These are phyloP conservation scores for Mythimna albipuncta DNA, from an alignment of 2,888 invertebrate species.

Conservation along the genomic window DNA sequence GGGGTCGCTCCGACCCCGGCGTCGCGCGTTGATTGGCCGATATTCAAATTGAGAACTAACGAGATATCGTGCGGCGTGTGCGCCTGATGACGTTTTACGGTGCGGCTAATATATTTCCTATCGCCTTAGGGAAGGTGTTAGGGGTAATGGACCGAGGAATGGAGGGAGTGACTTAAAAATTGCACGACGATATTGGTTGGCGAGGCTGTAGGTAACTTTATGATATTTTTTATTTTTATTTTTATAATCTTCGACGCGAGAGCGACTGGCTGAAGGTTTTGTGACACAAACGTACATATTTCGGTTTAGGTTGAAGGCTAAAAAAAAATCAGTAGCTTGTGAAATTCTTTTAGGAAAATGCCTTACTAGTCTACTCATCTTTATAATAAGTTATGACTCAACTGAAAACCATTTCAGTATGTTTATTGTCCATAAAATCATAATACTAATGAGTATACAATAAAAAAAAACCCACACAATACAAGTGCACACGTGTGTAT, in stretches of 20 bases:
- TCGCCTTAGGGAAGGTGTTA: slow-evolving; percentile 76
- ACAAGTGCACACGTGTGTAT: slow-evolving; percentile 9
- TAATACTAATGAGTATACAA: neutral
- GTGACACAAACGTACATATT: neutral
- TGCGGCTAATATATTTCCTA: slow-evolving; percentile 86
- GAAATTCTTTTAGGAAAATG: no score
- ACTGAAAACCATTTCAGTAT: neutral
- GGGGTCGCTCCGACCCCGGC: slow-evolving; percentile 78
- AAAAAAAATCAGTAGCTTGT: no score
- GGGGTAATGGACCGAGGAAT: slow-evolving; percentile 82
- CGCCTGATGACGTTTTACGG: slow-evolving; percentile 82
- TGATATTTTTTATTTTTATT: slow-evolving; percentile 44
- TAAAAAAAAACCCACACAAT: slow-evolving; percentile 14
- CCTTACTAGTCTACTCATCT: no score
- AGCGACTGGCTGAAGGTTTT: neutral
- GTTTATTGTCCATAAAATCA: slow-evolving; percentile 5
- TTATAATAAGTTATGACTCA: neutral
- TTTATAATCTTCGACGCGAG: slow-evolving; percentile 9
- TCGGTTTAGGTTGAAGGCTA: neutral
- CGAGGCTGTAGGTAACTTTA: slow-evolving; percentile 52
- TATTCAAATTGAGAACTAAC: slow-evolving; percentile 88
- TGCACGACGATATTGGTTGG: slow-evolving; percentile 64
- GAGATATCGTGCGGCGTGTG: slow-evolving; percentile 81
- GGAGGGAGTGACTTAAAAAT: slow-evolving; percentile 79
- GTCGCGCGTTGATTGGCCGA: slow-evolving; percentile 88